Evolutionary conservation across 2,888 invertebrate genomes (phyloP).

Genomic region (Lycophotia porphyrea): DNA sequence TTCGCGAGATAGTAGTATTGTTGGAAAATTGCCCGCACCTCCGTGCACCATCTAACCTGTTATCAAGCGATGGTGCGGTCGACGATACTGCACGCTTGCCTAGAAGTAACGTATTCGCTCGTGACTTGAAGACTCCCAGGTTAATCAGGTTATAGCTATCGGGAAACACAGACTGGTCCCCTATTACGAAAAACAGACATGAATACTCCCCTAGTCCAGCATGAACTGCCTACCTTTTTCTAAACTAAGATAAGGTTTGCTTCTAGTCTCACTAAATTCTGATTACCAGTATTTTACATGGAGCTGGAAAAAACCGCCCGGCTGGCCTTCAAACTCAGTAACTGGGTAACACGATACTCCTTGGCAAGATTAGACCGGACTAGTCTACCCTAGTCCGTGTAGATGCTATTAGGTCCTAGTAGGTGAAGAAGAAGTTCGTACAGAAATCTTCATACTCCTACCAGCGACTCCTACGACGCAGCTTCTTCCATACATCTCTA

Average conservation of each 20-base stretch:
- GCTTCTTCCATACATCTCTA: not conserved
- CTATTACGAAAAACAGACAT: not conserved
- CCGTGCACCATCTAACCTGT: constrained; percentile 23
- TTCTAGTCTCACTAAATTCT: not conserved
- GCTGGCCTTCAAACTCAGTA: not conserved
- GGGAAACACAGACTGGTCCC: constrained; percentile 31
- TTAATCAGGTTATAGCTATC: constrained; percentile 32
- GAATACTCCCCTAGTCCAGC: not conserved
- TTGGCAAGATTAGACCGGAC: not conserved
- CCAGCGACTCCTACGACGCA: not conserved
- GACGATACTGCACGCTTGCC: constrained; percentile 29
- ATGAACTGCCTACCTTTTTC: not conserved
- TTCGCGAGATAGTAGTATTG: not conserved
- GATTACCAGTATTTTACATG: not conserved
- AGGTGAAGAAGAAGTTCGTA: not conserved
- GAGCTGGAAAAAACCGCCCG: not conserved
- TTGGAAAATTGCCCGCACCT: not conserved
- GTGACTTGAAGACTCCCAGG: constrained; percentile 19
- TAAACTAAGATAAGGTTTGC: not conserved
- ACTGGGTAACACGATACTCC: not conserved
- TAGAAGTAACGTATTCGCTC: constrained; percentile 40
- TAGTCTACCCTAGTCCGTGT: not conserved
- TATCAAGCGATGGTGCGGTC: constrained; percentile 9
- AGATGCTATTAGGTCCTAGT: too few relatives aligned
- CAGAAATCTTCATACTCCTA: not conserved